phyloP scores from a whole-genome alignment of 2,113 vertebrate species.

The Nesoenas mayeri region DNA sequence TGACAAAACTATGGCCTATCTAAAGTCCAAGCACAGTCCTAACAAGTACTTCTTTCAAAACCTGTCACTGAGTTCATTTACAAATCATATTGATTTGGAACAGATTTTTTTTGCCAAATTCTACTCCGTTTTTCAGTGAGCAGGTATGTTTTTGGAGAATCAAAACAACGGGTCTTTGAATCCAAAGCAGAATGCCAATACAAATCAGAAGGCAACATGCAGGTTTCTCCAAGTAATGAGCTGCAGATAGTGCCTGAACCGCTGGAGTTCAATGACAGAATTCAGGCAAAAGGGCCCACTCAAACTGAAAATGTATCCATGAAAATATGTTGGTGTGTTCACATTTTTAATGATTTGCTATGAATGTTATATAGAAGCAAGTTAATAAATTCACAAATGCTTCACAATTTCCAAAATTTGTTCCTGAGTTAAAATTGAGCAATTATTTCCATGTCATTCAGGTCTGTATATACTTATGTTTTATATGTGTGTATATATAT shows the following conservation, averaged over 20 bases:
- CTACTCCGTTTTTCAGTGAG: background rate
- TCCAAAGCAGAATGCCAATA: background rate
- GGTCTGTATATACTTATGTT: background rate
- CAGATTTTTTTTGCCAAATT: background rate
- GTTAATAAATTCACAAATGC: background rate
- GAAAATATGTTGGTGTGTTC: background rate
- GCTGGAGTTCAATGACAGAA: background rate
- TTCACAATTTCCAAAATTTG: background rate
- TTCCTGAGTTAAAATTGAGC: background rate
- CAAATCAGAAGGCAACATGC: background rate
- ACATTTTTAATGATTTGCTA: background rate
- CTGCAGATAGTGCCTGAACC: background rate
- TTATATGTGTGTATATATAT: too few relatives aligned
- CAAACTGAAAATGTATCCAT: background rate
- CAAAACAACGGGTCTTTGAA: background rate
- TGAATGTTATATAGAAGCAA: background rate
- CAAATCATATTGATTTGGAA: background rate
- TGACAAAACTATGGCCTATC: background rate
- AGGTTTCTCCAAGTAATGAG: background rate
- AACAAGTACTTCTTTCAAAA: background rate
- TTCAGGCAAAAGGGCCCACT: background rate
- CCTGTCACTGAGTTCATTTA: background rate
- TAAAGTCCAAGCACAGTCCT: background rate
- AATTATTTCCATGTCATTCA: background rate
- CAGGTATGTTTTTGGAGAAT: background rate